Conservation (phyloP, 2,888 invertebrate genomes). For the Lepidocyrtinus sp. region DNA sequence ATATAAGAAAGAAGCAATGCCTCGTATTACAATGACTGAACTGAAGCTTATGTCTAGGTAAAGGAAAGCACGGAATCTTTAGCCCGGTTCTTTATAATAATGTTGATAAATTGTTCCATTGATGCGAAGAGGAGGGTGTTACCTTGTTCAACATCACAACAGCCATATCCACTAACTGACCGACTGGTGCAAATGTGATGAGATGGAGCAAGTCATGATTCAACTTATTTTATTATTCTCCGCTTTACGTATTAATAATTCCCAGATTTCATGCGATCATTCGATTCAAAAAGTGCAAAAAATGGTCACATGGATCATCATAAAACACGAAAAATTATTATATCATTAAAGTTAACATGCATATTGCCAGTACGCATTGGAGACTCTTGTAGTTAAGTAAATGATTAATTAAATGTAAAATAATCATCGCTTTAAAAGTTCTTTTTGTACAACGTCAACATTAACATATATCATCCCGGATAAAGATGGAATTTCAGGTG, state of each 20-base stretch:
- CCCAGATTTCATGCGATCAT: neutral
- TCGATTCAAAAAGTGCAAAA: conserved; percentile 24
- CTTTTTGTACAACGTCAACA: too few relatives aligned
- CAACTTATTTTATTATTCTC: conserved; percentile 28
- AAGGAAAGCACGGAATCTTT: too few relatives aligned
- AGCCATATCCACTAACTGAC: neutral
- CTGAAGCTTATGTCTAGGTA: too few relatives aligned
- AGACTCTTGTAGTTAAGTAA: conserved; percentile 35
- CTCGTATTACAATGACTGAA: too few relatives aligned
- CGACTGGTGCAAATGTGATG: neutral
- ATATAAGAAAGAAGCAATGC: neutral
- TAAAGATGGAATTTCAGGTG: too few relatives aligned
- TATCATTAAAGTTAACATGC: conserved; percentile 45
- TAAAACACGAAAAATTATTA: conserved; percentile 37
- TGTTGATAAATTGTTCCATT: neutral
- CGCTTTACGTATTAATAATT: conserved; percentile 19
- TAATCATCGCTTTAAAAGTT: too few relatives aligned
- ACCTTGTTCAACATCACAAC: neutral
- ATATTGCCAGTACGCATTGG: conserved; percentile 21
- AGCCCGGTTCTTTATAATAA: too few relatives aligned
- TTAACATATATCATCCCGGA: too few relatives aligned
- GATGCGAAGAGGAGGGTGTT: neutral
- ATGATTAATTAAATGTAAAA: conserved; percentile 49
- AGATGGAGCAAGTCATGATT: conserved; percentile 50
- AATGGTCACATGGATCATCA: conserved; percentile 20